Percentiles rank a stretch among this genome's conserved stretches.
phyloP scores from a whole-genome alignment of 2,113 vertebrate genomes.

The Urocolius indicus region DNA sequence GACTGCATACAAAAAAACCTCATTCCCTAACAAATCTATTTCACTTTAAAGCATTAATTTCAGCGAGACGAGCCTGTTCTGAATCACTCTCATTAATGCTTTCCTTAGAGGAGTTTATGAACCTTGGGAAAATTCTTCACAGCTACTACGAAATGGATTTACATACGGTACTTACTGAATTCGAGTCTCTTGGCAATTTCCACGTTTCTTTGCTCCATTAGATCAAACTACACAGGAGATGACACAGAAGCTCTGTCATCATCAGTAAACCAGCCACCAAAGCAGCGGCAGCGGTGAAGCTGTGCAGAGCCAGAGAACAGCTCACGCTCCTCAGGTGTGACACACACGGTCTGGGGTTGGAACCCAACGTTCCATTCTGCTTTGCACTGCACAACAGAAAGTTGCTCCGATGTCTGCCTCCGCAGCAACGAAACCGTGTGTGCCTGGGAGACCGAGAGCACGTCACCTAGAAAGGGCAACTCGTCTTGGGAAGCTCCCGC shows the following conservation, averaged over 20 bases:
- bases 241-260: not conserved
- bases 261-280: not conserved
- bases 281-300: accelerated
- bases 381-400: not conserved
- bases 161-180: not conserved
- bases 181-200: not conserved
- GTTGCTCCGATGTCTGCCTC: not conserved
- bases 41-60: not conserved
- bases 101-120: slow-evolving; percentile 1
- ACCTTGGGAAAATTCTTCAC: slow-evolving; percentile 9
- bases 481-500: not conserved
- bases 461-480: accelerated
- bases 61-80: not conserved
- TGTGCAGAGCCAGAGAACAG: not conserved
- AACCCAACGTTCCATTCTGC: not conserved
- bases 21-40: not conserved
- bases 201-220: not conserved
- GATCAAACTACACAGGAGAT: not conserved
- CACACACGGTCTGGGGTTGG: accelerated
- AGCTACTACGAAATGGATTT: not conserved
- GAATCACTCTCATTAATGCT: not conserved
- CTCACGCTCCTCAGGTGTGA: not conserved
- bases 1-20: not conserved
- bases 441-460: accelerated
- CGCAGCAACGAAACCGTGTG: not conserved